Evolutionary conservation across 2,113 vertebrate genomes (phyloP).

Genomic region (Albula glossodonta): DNA sequence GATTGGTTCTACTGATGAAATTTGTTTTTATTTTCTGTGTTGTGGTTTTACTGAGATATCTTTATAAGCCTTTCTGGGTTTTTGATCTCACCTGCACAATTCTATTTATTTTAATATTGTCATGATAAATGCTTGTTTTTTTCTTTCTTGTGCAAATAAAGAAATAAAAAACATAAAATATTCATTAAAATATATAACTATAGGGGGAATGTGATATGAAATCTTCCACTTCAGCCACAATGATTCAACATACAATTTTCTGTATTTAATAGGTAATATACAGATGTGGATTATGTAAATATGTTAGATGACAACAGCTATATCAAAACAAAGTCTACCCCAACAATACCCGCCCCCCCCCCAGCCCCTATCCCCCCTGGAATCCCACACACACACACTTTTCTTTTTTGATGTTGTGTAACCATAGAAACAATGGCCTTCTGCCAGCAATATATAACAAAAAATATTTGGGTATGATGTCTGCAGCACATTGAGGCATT

Average conservation of each 20-base stretch:
- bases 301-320: neutral
- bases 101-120: too few species aligned
- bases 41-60: too few species aligned
- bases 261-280: neutral
- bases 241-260: neutral
- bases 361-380: too few species aligned
- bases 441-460: constrained; percentile 14
- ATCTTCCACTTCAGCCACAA: neutral
- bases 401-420: constrained; percentile 38
- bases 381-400: neutral
- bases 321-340: neutral
- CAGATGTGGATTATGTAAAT: neutral
- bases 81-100: too few species aligned
- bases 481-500: constrained; percentile 24
- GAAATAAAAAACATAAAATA: neutral
- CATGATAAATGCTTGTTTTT: too few species aligned
- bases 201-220: neutral
- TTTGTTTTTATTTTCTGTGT: too few species aligned
- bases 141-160: too few species aligned
- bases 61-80: too few species aligned
- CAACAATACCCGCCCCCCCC: too few species aligned
- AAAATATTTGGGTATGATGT: constrained; percentile 20
- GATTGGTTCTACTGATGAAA: too few species aligned
- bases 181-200: neutral
- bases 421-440: constrained; percentile 33